Evolutionary conservation across 2,888 invertebrate species (phyloP), one percentile per base, ranked within the genome.

Genomic region (Sturmia bella): DNA sequence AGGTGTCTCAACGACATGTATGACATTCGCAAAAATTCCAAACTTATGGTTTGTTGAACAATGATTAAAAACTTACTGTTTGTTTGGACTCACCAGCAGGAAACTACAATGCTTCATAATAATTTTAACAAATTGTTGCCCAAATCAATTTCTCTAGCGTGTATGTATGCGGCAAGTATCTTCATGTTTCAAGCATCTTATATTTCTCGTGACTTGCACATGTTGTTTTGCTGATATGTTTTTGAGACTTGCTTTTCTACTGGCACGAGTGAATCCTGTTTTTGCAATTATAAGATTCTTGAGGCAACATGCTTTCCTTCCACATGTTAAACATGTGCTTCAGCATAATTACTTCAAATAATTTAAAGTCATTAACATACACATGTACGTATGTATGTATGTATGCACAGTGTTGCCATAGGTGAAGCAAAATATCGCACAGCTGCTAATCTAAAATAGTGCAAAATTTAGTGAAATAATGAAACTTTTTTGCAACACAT

Each of bases 251-350:
- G 37, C 45, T 9, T 43, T 52, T 69, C 50, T n/a, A 61, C 37
- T 69, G 63, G 54, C 69, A 77, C 61, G 61, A 77, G 69, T 72
- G 41, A 64, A 43, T 70, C 77, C 64, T 78, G 27, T 64, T 56
- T 69, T 41, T 17, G 48, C 7, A 59, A 66, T 66, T 59, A 76
- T 70, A 19, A 45, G 41, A 27, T 61, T 61, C 72, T 68, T 68
- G 63, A 73, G 63, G 56, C 48, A 61, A 64, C 41, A 45, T 24
- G 37, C 41, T 21, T 39, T 77, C 21, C 69, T 56, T 48, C 27
- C 37, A 48, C 54, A 77, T 70, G 24, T 77, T 56, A 57, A 70
- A 57, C 56, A 77, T 78, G 24, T 72, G 72, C 64, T 66, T n/a
- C 9, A 32, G 50, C 57, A 66, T 72, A 78, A 77, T 72, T 78